Percentiles rank a stretch among this genome's conserved stretches.
phyloP scores from a whole-genome alignment of 2,888 invertebrate species.

The Marronus borbonicus region DNA sequence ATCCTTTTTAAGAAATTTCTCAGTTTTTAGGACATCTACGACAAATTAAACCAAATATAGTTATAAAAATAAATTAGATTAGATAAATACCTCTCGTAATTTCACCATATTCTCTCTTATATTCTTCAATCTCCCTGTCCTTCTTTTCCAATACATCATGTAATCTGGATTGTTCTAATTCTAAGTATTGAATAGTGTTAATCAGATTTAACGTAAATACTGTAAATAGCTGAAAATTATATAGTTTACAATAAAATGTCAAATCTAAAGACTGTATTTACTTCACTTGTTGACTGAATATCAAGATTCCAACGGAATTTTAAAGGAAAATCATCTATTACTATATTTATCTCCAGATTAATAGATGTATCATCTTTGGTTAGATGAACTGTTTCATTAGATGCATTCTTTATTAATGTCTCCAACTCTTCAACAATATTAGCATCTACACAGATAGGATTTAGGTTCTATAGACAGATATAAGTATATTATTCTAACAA shows the following conservation, averaged over 20 bases:
- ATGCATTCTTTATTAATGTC: conserved; percentile 31
- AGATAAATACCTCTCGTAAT: conserved; percentile 69
- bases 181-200: conserved; percentile 70
- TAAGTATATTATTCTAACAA: conserved; percentile 1
- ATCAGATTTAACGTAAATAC: conserved; percentile 67
- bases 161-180: conserved; percentile 69
- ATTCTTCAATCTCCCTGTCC: conserved; percentile 74
- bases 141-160: conserved; percentile 71
- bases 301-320: conserved; percentile 51
- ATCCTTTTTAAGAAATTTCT: conserved; percentile 62
- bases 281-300: conserved; percentile 51
- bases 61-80: conserved; percentile 39
- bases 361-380: conserved; percentile 5
- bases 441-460: conserved; percentile 61
- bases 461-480: conserved; percentile 60
- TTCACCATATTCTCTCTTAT: conserved; percentile 71
- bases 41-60: conserved; percentile 33
- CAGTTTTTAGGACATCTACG: conserved; percentile 64
- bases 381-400: conserved; percentile 27
- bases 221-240: conserved; percentile 62
- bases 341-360: conserved; percentile 28
- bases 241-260: conserved; percentile 40
- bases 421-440: conserved; percentile 29
- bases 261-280: conserved; percentile 40
- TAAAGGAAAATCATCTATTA: conserved; percentile 35